Conservation (phyloP, 2,888 invertebrate species). For the Aphrophora alni region DNA sequence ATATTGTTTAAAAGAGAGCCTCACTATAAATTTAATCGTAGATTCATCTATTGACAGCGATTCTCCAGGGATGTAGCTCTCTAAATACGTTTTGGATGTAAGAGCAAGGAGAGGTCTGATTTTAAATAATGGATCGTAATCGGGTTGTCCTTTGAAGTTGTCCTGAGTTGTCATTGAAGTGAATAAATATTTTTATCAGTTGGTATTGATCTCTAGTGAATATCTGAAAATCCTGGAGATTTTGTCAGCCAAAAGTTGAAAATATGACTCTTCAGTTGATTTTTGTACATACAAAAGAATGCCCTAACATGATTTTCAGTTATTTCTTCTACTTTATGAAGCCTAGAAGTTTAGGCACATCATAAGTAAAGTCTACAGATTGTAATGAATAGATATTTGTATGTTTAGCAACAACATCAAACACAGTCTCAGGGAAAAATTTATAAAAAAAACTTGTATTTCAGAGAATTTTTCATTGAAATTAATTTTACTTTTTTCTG, state of each 20-base stretch:
- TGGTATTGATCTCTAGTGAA: conserved; percentile 11
- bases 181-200: conserved; percentile 18
- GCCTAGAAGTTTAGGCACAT: background rate
- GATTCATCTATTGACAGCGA: conserved; percentile 12
- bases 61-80: conserved; percentile 4
- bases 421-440: background rate
- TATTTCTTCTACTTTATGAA: background rate
- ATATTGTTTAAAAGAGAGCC: conserved; percentile 11
- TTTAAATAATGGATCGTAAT: conserved; percentile 16
- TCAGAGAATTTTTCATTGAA: background rate
- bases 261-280: background rate
- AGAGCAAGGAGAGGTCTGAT: conserved; percentile 11
- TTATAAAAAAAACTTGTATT: background rate
- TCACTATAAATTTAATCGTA: conserved; percentile 23
- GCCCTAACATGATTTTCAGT: background rate
- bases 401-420: background rate
- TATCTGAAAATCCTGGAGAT: background rate
- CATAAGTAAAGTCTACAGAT: background rate
- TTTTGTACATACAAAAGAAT: background rate
- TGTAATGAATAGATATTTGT: background rate
- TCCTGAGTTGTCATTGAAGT: conserved; percentile 14
- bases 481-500: background rate
- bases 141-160: conserved; percentile 14
- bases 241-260: background rate
- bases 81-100: conserved; percentile 9